Evolutionary conservation across 2,113 vertebrate species (phyloP).

Genomic region (Tetraodon nigroviridis): DNA sequence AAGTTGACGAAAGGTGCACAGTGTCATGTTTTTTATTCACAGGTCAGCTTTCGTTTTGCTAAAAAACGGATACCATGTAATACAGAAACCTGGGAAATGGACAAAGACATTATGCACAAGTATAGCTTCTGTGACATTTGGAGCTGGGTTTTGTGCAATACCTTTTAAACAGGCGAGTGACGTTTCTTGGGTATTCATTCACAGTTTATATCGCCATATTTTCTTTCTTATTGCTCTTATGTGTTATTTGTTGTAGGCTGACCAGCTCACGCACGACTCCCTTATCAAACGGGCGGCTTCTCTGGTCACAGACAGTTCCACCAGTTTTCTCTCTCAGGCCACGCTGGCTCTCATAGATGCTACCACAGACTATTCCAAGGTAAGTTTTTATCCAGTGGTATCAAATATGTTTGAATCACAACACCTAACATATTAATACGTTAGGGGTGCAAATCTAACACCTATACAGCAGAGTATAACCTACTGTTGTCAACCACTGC

Average conservation of each 20-base stretch:
- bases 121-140: constrained; percentile 42
- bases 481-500: not conserved
- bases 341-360: constrained; percentile 73
- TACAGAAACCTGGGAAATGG: constrained; percentile 28
- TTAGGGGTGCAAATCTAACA: not conserved
- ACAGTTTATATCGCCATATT: too few relatives aligned
- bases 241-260: constrained; percentile 48
- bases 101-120: constrained; percentile 22
- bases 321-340: constrained; percentile 75
- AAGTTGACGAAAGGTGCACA: not conserved
- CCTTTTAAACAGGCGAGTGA: constrained; percentile 69
- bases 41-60: constrained; percentile 37
- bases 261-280: constrained; percentile 71
- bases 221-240: not conserved
- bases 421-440: not conserved
- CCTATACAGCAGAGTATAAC: not conserved
- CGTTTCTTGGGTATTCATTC: not conserved
- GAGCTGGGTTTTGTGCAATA: constrained; percentile 62
- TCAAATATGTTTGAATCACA: not conserved
- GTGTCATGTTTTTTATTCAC: not conserved
- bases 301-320: constrained; percentile 72
- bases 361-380: constrained; percentile 71
- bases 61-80: constrained; percentile 31
- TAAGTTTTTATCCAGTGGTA: constrained; percentile 27
- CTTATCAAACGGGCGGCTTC: constrained; percentile 73